Percentiles rank a stretch among this genome's conserved stretches.
These are phyloP conservation scores for Spinus olivaceus DNA, from an alignment of 2,797 vertebrate species.

Conservation along the genomic window DNA sequence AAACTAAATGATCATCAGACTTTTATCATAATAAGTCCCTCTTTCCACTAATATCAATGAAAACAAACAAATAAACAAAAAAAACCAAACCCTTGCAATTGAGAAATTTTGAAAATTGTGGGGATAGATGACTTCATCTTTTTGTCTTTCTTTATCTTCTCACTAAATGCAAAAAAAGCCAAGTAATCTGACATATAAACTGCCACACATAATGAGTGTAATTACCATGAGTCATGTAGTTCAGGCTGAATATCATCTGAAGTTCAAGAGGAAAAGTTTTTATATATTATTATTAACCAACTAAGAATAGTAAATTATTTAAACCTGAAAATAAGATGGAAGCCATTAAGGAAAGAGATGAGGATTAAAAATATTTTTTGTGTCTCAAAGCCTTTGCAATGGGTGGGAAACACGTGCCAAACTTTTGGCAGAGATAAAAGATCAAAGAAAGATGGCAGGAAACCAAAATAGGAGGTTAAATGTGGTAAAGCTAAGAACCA, in stretches of 20 bases:
- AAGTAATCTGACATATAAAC: background rate
- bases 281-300: background rate
- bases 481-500: background rate
- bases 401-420: background rate
- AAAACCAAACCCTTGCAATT: background rate
- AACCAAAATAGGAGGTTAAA: background rate
- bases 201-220: background rate
- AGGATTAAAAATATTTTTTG: background rate
- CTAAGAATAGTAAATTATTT: background rate
- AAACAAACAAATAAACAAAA: background rate
- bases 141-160: background rate
- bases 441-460: background rate
- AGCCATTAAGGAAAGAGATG: background rate
- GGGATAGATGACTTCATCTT: background rate
- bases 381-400: background rate
- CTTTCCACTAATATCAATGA: background rate
- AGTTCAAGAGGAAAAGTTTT: background rate
- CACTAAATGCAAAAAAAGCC: background rate
- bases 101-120: background rate
- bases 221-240: background rate
- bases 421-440: background rate
- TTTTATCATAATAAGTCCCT: background rate
- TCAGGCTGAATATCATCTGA: background rate
- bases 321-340: background rate
- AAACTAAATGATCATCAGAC: background rate